Base-by-base conservation (phyloP, 2,888 invertebrate species). In the Hydraecia micacea region DNA sequence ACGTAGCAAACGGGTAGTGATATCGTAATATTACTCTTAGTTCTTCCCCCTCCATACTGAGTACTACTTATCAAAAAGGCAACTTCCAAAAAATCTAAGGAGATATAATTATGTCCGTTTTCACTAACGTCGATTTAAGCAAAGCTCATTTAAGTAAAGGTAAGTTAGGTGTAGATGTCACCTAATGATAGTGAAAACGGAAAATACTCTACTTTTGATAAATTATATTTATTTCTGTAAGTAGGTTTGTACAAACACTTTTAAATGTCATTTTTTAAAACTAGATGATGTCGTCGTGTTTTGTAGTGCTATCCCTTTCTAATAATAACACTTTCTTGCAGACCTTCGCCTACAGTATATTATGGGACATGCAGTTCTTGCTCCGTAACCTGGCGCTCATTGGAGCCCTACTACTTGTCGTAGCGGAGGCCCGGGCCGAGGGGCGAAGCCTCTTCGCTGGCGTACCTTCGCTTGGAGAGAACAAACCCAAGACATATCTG, bases 321-420 rank as follows among this genome's bases (percentile, higher is more conserved):
- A 49, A 63, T 52, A 0, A 21, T 0, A 11, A 55, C 13, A 2
- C 42, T 72, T 55, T 55, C 25, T 93, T 93, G 0, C 97, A 99
- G 98, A 99, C 99, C 73, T 97, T 99, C 91, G 99, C 99, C 1
- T 99, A 99, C 97, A 99, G 99, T 94, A 99, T 99, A 96, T 97
- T 99, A 79, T 99, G 99, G 99, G 99, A 99, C 95, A 94, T 99
- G 93, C 99, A 99, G 95, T 99, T 99, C 97, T 97, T 99, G 82
- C 98, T 99, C 87, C 98, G 99, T 83, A 99, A 99, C 96, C 96
- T 99, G 90, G 99, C 99, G 21, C 97, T 99, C 75, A 99, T 99
- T 90, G 99, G 99, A 80, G 99, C 99, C n/a, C 97, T 99, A 18
- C 96, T 99, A 65, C 97, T 99, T 68, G 98, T 99, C 73, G 94